Percentiles rank a stretch among this genome's conserved stretches.
Conservation (phyloP, 2,797 vertebrate genomes). For the Manis javanica region DNA sequence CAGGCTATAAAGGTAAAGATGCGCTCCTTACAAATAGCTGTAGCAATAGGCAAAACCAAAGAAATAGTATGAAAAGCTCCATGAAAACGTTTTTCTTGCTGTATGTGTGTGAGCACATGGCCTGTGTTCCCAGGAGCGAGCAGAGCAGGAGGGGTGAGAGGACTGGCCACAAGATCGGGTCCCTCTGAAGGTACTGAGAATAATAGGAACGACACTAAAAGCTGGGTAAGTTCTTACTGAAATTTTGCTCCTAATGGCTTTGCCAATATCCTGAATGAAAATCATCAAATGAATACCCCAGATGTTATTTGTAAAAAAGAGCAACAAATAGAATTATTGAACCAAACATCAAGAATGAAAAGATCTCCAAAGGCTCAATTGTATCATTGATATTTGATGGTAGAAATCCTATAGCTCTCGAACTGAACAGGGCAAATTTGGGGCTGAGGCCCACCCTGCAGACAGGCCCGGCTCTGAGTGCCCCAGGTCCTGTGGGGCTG, state of each 20-base stretch:
- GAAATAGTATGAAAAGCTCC: background rate
- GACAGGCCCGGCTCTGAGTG: fast-evolving
- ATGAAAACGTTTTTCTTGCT: background rate
- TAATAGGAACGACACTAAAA: background rate
- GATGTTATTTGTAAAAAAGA: conserved; percentile 34
- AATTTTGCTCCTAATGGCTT: conserved; percentile 35
- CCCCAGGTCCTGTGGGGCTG: too few species aligned
- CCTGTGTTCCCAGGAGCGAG: background rate
- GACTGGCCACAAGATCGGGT: background rate
- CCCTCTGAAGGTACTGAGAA: background rate
- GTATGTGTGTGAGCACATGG: fast-evolving
- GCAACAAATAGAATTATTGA: conserved; percentile 12
- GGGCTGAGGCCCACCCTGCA: background rate
- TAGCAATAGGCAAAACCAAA: background rate
- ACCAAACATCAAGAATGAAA: background rate
- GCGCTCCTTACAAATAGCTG: conserved; percentile 19
- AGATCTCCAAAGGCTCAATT: background rate
- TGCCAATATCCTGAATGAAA: conserved; percentile 41
- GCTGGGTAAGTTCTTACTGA: conserved; percentile 1
- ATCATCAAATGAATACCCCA: background rate
- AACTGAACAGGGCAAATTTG: background rate
- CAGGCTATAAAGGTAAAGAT: background rate
- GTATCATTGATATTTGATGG: background rate
- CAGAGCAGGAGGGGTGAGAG: background rate
- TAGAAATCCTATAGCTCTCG: background rate